phyloP scores from a whole-genome alignment of 1,140 invertebrate genomes.

The Trichoplusia ni region DNA sequence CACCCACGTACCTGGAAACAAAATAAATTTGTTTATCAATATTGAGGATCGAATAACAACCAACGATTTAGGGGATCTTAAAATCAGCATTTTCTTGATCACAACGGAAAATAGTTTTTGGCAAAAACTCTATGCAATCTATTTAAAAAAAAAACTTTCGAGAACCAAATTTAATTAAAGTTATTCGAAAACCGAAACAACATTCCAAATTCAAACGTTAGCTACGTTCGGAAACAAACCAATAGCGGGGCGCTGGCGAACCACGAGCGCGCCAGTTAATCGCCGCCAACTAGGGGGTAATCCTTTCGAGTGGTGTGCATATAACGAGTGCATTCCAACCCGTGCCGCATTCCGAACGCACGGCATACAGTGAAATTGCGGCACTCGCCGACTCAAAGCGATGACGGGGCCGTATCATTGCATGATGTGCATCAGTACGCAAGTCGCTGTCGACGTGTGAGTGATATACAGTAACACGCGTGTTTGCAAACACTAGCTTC shows the following conservation, averaged over 20 bases:
- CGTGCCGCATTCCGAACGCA: slow-evolving; percentile 39
- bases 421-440: slow-evolving; percentile 48
- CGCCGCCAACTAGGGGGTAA: slow-evolving; percentile 67
- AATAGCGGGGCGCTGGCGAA: slow-evolving; percentile 49
- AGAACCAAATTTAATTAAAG: slow-evolving; percentile 38
- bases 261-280: slow-evolving; percentile 65
- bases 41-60: background rate
- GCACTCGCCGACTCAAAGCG: slow-evolving; percentile 59
- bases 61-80: background rate
- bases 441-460: slow-evolving; percentile 30
- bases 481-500: slow-evolving; percentile 14
- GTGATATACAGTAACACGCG: slow-evolving; percentile 21
- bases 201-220: slow-evolving; percentile 44
- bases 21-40: slow-evolving; percentile 34
- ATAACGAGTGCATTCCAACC: slow-evolving; percentile 66
- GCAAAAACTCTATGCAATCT: background rate
- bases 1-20: slow-evolving; percentile 73
- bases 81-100: background rate
- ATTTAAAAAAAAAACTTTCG: slow-evolving; percentile 10
- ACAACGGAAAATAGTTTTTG: background rate
- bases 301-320: slow-evolving; percentile 71
- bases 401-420: slow-evolving; percentile 57
- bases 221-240: slow-evolving; percentile 61
- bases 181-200: slow-evolving; percentile 41
- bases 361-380: slow-evolving; percentile 55